Evolutionary conservation across 1,140 invertebrate genomes (phyloP).

Genomic region (Steinernema khuongi): DNA sequence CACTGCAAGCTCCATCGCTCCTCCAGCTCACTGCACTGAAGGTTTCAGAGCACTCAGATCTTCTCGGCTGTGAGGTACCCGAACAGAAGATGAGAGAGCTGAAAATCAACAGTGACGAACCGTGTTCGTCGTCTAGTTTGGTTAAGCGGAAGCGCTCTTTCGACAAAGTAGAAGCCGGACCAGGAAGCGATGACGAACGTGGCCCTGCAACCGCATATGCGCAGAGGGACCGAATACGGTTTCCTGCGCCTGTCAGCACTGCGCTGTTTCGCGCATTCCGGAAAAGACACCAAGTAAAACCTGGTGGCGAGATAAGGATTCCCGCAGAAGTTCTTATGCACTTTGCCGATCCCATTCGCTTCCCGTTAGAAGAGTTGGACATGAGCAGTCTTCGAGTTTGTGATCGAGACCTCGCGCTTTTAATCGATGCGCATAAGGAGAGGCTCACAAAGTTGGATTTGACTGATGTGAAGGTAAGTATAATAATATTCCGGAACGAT

Average conservation of each 20-base stretch:
- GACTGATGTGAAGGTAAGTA: slow-evolving; percentile 24
- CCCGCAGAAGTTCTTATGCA: not conserved
- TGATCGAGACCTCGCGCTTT: slow-evolving; percentile 20
- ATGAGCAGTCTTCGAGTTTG: slow-evolving; percentile 7
- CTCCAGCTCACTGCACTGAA: not conserved
- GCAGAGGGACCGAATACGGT: not conserved
- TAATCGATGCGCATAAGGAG: slow-evolving; percentile 20
- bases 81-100: not conserved
- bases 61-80: not conserved
- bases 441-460: slow-evolving; percentile 23
- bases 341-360: not conserved
- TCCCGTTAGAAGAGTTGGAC: not conserved
- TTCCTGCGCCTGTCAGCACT: not conserved
- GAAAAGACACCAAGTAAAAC: not conserved
- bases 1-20: not conserved
- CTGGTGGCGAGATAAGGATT: not conserved
- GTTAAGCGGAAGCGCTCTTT: not conserved
- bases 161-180: not conserved
- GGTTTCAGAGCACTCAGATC: not conserved
- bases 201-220: not conserved
- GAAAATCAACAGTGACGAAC: slow-evolving; percentile 1
- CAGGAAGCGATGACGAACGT: not conserved
- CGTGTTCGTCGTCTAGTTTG: not conserved
- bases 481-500: not conserved
- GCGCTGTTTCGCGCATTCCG: not conserved